Base-by-base conservation (phyloP, 2,888 invertebrate genomes). In the Netelia melanura region DNA sequence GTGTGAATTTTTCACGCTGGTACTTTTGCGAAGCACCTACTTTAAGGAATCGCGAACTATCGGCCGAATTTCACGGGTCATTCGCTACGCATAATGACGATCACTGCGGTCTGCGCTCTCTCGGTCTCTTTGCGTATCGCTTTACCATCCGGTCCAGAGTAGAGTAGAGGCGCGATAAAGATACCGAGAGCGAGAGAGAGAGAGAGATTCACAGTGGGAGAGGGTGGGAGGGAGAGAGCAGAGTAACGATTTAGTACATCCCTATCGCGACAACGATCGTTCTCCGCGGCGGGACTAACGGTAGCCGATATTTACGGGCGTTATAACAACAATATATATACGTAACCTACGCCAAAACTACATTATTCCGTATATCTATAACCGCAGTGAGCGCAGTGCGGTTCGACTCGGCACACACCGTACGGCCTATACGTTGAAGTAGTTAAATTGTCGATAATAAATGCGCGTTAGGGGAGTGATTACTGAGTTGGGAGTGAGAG, bases 391-490 rank as follows among this genome's bases (percentile, higher is more conserved):
- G 56, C 54, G 54, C n/a, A 38, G 25, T 54, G 30, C 65, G 38
- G 58, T 56, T 56, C 56, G 68, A 62, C 70, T 58, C 52, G 72
- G 70, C 80, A 83, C 76, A 72, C 71, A 74, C 65, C 43, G 76
- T 81, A 77, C 87, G 86, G 90, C 86, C 89, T 90, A 38, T 64
- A 44, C 44, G 91, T 91, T 90, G 91, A 91, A 92, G 91, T 90
- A 90, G 91, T 92, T 92, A 91, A 93, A 93, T 92, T 89, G 91
- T 90, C 90, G 90, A 92, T 93, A 92, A 92, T 92, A 91, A 92
- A 93, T 91, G 91, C 89, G 87, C 87, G 86, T 86, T 88, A 72
- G 74, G 86, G 88, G 88, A 88, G 87, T 87, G 88, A 88, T 88
- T 87, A 87, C 83, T 43, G 81, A 25, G 44, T 58, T n/a, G 67